Evolutionary conservation across 2,797 vertebrate species (phyloP).

Genomic region (Anguilla anguilla): DNA sequence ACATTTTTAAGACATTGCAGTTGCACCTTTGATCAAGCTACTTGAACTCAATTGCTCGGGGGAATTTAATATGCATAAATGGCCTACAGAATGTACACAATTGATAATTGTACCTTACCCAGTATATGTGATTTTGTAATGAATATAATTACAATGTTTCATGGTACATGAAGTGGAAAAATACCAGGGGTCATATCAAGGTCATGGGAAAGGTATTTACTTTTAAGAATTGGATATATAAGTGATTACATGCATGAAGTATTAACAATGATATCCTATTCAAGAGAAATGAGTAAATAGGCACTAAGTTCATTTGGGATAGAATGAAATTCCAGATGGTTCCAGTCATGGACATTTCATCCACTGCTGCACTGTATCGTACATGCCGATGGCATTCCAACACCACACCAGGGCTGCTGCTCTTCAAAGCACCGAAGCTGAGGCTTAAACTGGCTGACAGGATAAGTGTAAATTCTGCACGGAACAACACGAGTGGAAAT

Average conservation of each 20-base stretch:
- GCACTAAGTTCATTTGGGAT: neutral
- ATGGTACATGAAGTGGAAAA: neutral
- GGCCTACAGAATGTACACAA: neutral
- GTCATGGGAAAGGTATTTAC: neutral
- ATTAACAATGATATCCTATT: neutral
- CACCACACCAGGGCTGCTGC: neutral
- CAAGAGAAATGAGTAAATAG: neutral
- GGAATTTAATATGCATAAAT: neutral
- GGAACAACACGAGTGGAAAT: neutral
- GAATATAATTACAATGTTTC: neutral
- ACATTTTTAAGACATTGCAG: neutral
- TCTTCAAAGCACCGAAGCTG: neutral
- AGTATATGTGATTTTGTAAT: neutral
- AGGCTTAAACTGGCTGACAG: neutral
- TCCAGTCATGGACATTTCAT: neutral
- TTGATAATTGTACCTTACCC: neutral
- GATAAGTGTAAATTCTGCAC: neutral
- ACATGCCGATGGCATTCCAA: neutral
- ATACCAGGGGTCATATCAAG: neutral
- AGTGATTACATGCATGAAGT: neutral
- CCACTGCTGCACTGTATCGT: neutral
- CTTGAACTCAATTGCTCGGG: neutral
- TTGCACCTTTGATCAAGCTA: neutral
- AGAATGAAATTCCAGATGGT: neutral
- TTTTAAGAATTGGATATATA: neutral